These are phyloP conservation scores for Drosophila nasuta DNA, from an alignment of 1,140 invertebrate genomes.

Conservation along the genomic window DNA sequence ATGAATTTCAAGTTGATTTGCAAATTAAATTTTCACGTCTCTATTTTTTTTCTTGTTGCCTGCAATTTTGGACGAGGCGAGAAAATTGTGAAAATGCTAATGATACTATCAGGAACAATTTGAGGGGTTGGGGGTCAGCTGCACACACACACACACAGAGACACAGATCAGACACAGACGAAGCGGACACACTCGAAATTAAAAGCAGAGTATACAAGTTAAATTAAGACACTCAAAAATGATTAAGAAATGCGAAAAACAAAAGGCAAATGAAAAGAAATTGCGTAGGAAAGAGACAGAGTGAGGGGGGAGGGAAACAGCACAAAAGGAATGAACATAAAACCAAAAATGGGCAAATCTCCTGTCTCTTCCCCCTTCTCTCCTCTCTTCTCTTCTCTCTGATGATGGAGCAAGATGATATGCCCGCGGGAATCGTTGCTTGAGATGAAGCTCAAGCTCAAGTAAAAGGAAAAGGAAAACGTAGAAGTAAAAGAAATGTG, in stretches of 20 bases:
- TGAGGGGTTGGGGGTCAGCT: conserved; percentile 23
- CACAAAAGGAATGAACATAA: conserved; percentile 48
- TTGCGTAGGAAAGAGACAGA: conserved; percentile 4
- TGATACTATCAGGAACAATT: conserved; percentile 72
- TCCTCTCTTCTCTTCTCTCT: not conserved
- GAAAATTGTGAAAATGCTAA: conserved; percentile 59
- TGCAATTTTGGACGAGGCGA: conserved; percentile 4
- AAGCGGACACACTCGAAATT: conserved; percentile 54
- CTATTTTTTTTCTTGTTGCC: conserved; percentile 6
- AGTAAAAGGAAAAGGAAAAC: conserved; percentile 40
- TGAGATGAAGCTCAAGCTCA: conserved; percentile 50
- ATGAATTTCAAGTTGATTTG: conserved; percentile 27
- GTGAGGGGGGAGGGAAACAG: not conserved
- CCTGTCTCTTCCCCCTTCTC: not conserved
- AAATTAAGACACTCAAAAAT: conserved; percentile 80
- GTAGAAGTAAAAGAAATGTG: conserved; percentile 19
- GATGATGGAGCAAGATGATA: conserved; percentile 78
- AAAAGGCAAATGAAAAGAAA: conserved; percentile 45
- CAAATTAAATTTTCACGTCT: conserved; percentile 17
- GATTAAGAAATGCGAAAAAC: conserved; percentile 74
- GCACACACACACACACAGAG: conserved; percentile 11
- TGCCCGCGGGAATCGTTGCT: conserved; percentile 78
- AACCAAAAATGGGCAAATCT: conserved; percentile 42
- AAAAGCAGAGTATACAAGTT: conserved; percentile 71
- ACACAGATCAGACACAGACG: not conserved